Evolutionary conservation across 2,113 vertebrate species (phyloP).

Genomic region (Echinops telfairi): DNA sequence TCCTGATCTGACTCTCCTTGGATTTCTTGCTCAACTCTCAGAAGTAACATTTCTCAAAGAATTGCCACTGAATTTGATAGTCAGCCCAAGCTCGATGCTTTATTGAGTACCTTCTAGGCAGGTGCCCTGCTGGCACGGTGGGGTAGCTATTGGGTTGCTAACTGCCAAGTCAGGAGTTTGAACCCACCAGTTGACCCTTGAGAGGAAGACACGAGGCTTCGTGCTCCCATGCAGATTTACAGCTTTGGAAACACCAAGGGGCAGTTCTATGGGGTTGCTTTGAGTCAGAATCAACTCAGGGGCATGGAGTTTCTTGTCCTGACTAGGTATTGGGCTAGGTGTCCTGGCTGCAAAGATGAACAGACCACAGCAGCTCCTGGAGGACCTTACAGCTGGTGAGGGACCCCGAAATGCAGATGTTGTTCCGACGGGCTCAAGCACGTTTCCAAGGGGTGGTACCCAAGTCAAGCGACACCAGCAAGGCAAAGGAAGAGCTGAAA

Average conservation of each 20-base stretch:
- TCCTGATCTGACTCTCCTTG: not conserved
- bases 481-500: not conserved
- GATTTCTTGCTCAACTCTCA: slow-evolving; percentile 38
- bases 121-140: too few species aligned
- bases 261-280: too few species aligned
- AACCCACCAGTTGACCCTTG: too few species aligned
- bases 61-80: not conserved
- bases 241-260: too few species aligned
- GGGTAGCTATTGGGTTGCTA: too few species aligned
- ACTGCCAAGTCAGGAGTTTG: too few species aligned
- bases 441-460: not conserved
- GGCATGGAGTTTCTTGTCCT: too few species aligned
- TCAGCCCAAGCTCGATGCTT: not conserved
- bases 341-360: slow-evolving; percentile 44
- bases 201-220: too few species aligned
- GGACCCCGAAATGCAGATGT: not conserved
- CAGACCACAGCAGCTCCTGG: not conserved
- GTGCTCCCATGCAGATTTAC: too few species aligned
- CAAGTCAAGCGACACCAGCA: not conserved
- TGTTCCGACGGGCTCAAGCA: not conserved
- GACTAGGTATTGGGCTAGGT: not conserved
- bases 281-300: too few species aligned
- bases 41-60: slow-evolving; percentile 13
- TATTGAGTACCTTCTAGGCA: not conserved
- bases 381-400: not conserved